A percentile compares a stretch with the other conserved stretches of the same genome.
Evolutionary conservation across 2,797 vertebrate species (phyloP).

Genomic region (Toxotes lorentzi): DNA sequence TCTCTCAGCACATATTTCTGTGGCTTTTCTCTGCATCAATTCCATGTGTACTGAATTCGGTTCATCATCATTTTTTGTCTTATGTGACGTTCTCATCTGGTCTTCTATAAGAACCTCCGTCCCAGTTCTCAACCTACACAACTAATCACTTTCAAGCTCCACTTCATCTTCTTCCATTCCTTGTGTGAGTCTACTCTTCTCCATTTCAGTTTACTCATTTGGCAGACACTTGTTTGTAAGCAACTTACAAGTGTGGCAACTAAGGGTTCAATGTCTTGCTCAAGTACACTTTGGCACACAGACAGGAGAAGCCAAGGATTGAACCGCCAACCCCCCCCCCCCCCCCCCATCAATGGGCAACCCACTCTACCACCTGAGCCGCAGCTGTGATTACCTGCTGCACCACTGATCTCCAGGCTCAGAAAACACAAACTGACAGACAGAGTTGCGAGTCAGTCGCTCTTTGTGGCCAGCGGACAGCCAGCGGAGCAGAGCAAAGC

Average conservation of each 20-base stretch:
- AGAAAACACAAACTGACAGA: constrained; percentile 15
- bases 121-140: constrained; percentile 1
- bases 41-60: constrained; percentile 29
- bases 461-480: constrained; percentile 15
- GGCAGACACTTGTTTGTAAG: too few species aligned
- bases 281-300: too few species aligned
- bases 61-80: background rate
- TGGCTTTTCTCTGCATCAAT: constrained; percentile 31
- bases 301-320: too few species aligned
- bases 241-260: too few species aligned
- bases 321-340: too few species aligned
- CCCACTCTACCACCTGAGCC: too few species aligned
- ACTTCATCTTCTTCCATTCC: constrained; percentile 2
- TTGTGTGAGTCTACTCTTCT: background rate
- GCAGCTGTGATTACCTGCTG: background rate
- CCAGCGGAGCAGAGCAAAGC: constrained; percentile 16
- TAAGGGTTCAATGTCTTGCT: too few species aligned
- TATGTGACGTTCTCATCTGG: constrained; percentile 18
- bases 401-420: background rate
- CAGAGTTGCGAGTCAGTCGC: constrained; percentile 30
- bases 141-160: constrained; percentile 12
- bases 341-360: too few species aligned
- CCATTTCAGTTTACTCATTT: too few species aligned
- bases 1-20: constrained; percentile 47
- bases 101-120: constrained; percentile 18